Base-by-base conservation (phyloP, 1,140 invertebrate species). In the Rhizoglyphus robini region DNA sequence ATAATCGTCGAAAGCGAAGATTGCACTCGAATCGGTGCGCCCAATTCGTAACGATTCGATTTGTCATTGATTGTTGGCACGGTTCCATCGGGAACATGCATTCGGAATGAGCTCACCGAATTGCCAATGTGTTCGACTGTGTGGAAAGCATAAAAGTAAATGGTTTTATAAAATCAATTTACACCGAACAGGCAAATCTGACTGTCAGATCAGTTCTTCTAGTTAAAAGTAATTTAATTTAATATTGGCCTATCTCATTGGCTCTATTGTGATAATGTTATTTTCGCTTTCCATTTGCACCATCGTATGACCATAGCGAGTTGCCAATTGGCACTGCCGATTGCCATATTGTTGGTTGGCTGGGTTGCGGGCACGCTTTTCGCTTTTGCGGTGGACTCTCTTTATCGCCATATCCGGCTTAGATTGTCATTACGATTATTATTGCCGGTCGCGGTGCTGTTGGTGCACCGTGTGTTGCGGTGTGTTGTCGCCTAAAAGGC, bases 91-190 rank as follows among this genome's bases (percentile, higher is more conserved):
- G n/a, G n/a, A n/a, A n/a, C n/a, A n/a, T n/a, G n/a, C n/a, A n/a
- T n/a, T n/a, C n/a, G n/a, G n/a, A n/a, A n/a, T n/a, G n/a, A n/a
- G n/a, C n/a, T n/a, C n/a, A n/a, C n/a, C n/a, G n/a, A n/a, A n/a
- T n/a, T n/a, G n/a, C n/a, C n/a, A n/a, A n/a, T n/a, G n/a, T n/a
- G n/a, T n/a, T n/a, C n/a, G n/a, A n/a, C n/a, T n/a, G n/a, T n/a
- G n/a, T n/a, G n/a, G n/a, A n/a, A n/a, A n/a, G n/a, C n/a, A n/a
- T n/a, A n/a, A n/a, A n/a, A n/a, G n/a, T n/a, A n/a, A n/a, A n/a
- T n/a, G n/a, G n/a, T n/a, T n/a, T n/a, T n/a, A n/a, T n/a, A 54
- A 54, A 54, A 54, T 54, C 51, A 54, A 54, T 54, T 54, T 54
- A 54, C 51, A 54, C 20, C 23, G 23, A 8, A 11, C 18, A 18